Evolutionary conservation across 1,140 invertebrate species (phyloP), one percentile per base, ranked within the genome.

Genomic region (Caenorhabditis brenneri): DNA sequence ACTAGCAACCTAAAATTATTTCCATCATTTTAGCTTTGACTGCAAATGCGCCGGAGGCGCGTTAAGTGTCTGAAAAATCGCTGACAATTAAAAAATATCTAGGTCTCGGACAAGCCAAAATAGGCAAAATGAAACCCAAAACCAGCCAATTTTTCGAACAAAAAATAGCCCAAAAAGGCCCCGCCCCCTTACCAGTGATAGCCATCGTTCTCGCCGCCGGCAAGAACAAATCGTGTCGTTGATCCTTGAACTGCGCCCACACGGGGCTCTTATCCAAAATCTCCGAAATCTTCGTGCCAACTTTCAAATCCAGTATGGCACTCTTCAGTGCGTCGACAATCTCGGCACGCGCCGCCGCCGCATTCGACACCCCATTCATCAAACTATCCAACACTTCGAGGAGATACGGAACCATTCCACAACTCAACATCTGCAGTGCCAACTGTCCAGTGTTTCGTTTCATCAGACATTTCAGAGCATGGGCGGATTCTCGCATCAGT

Each of bases 181-280:
- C n/a, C n/a, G n/a, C n/a, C n/a, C n/a, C n/a, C n/a, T n/a, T n/a
- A 81, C 87, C 90, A 51, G 89, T 87, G 24, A 90, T 90, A 19
- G 91, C 91, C 80, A 90, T 88, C 33, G 90, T 91, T 79, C 90
- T 85, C 65, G 91, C 89, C 22, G 91, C 89, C 22, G 92, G 92
- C 58, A 99, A 96, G 91, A 99, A 99, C 29, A 99, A 93, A 93
- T 99, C 97, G 91, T 99, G 97, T 87, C 95, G 94, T 92, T 99
- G 97, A 92, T 97, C 95, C 88, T 95, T 95, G 91, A 97, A 99
- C 89, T 98, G 95, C 29, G 95, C 94, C 97, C 97, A 99, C 22
- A 97, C 93, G 19, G 93, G 92, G 83, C 95, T 96, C 86, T 94
- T 94, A 58, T 95, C 94, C 79, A 99, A 92, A 79, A 96, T 93